Evolutionary conservation across 2,888 invertebrate genomes (phyloP).

Genomic region (Tenthredo amoena): DNA sequence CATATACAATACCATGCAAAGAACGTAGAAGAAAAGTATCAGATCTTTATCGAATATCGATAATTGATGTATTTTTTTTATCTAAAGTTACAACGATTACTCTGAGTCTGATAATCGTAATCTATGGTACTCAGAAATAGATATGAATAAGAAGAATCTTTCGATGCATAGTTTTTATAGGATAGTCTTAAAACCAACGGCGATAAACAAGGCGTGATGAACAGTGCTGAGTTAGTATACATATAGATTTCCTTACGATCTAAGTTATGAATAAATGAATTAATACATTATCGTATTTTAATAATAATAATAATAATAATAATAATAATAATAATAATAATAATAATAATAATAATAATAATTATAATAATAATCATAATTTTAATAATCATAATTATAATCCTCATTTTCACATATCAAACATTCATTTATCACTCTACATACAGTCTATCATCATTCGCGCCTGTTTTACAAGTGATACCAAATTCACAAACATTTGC

Average conservation of each 20-base stretch:
- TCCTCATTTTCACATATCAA: constrained; percentile 55
- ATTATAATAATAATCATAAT: constrained; percentile 16
- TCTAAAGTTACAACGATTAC: background rate
- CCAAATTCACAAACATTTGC: constrained; percentile 26
- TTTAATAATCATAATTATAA: constrained; percentile 20
- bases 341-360: constrained; percentile 9
- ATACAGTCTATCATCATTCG: constrained; percentile 54
- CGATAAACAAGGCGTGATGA: constrained; percentile 66
- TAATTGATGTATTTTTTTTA: background rate
- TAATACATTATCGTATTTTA: constrained; percentile 62
- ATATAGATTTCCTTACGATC: constrained; percentile 60
- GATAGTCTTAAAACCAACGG: constrained; percentile 54
- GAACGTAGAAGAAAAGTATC: background rate
- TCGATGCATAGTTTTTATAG: background rate
- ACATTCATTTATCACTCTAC: constrained; percentile 56
- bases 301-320: background rate
- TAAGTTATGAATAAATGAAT: constrained; percentile 68
- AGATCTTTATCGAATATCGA: background rate
- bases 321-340: background rate
- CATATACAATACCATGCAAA: background rate
- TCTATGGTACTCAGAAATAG: background rate
- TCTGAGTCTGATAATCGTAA: background rate
- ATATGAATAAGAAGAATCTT: background rate
- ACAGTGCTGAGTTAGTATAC: constrained; percentile 59
- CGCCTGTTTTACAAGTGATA: constrained; percentile 30